Evolutionary conservation across 2,888 invertebrate species (phyloP).

Genomic region (Halocaridina rubra): DNA sequence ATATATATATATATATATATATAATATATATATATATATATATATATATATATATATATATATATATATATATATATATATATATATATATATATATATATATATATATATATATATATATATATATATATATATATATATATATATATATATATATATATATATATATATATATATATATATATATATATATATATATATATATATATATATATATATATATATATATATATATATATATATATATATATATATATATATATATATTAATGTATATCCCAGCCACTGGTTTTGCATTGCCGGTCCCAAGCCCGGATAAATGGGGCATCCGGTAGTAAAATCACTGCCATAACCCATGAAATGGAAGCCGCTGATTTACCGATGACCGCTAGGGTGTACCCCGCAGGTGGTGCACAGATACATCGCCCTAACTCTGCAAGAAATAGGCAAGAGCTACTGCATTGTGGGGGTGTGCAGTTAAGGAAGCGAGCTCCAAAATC

Average conservation of each 20-base stretch:
- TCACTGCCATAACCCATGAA: too few relatives aligned
- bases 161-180: background rate
- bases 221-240: background rate
- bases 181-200: background rate
- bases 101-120: conserved; percentile 7
- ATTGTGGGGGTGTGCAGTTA: too few relatives aligned
- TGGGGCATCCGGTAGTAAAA: too few relatives aligned
- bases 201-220: background rate
- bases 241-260: background rate
- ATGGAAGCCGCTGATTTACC: too few relatives aligned
- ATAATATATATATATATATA: conserved; percentile 11
- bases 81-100: background rate
- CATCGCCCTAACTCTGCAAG: too few relatives aligned
- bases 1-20: conserved; percentile 17
- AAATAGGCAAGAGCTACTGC: too few relatives aligned
- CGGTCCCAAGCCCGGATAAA: too few relatives aligned
- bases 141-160: background rate
- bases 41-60: conserved; percentile 16
- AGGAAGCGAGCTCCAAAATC: too few relatives aligned
- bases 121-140: background rate
- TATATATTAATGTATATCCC: background rate
- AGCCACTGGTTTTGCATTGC: too few relatives aligned
- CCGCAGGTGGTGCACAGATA: too few relatives aligned
- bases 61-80: conserved; percentile 1
- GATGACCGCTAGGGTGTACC: too few relatives aligned